Percentiles rank a stretch among this genome's conserved stretches.
These are phyloP conservation scores for Bombyx mori DNA, from an alignment of 1,140 invertebrate species.

Conservation along the genomic window DNA sequence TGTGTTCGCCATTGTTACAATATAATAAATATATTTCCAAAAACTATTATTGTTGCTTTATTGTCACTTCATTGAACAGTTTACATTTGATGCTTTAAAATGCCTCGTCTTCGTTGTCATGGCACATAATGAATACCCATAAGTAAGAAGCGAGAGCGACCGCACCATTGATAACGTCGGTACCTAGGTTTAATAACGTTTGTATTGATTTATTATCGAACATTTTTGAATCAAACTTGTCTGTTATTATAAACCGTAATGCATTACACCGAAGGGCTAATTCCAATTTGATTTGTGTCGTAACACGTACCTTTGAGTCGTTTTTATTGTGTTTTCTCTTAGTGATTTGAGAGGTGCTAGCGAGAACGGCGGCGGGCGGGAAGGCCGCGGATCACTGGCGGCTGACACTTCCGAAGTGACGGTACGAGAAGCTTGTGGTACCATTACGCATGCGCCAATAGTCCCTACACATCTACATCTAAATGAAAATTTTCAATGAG, in stretches of 20 bases:
- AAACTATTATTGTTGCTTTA: conserved; percentile 7
- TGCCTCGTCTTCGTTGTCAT: conserved; percentile 44
- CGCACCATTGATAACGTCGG: neutral
- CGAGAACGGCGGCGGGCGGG: too few species aligned
- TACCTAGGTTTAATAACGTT: conserved; percentile 5
- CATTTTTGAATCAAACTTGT: conserved; percentile 13
- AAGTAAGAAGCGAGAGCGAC: conserved; percentile 25
- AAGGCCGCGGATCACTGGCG: too few species aligned
- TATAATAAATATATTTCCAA: conserved; percentile 4
- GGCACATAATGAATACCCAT: conserved; percentile 42
- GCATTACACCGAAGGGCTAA: too few species aligned
- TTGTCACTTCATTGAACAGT: conserved; percentile 20
- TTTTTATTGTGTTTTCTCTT: too few species aligned
- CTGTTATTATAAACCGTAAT: too few species aligned
- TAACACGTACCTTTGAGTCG: too few species aligned
- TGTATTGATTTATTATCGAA: conserved; percentile 25
- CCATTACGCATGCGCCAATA: neutral
- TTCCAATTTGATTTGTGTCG: too few species aligned
- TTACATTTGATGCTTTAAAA: conserved; percentile 25
- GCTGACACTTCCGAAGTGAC: too few species aligned
- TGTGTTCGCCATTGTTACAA: conserved; percentile 83
- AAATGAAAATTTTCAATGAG: conserved; percentile 17
- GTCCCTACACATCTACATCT: conserved; percentile 10
- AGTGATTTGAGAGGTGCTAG: too few species aligned
- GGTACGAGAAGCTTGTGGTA: too few species aligned